Base-by-base conservation (phyloP, 2,888 invertebrate genomes). In the Fabriciana adippe region DNA sequence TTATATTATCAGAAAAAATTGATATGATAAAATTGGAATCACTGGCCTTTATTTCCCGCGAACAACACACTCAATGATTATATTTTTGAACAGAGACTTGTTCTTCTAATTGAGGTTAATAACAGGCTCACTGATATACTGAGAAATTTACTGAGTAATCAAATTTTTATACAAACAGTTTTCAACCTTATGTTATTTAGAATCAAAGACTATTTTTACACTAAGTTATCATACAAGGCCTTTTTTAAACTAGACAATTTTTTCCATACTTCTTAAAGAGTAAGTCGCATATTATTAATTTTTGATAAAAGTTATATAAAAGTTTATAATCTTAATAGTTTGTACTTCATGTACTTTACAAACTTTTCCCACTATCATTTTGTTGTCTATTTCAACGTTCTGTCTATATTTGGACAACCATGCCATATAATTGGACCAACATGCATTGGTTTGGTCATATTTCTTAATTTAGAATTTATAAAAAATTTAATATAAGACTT, bases 51-150 rank as follows among this genome's bases (percentile, higher is more conserved):
- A 72, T 77, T 80, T 80, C 76, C 77, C 62, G 68, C 65, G 16
- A 61, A 61, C 69, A 66, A 71, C 55, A 72, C 66, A 71, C 78
- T 79, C 68, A 81, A 80, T 83, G 73, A 76, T 83, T 84, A 82
- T 82, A 85, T 83, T 84, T 86, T 83, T 70, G 76, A 78, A 74
- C 78, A 79, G 74, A 80, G 80, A 78, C 76, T 81, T 79, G 76
- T 81, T 74, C 77, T 78, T 76, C 81, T 89, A 88, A 90, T 89
- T 90, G 85, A 83, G 78, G 70, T 83, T 88, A 89, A 88, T 88
- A 85, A 84, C 80, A 78, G 72, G 62, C 63, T 67, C 64, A 74
- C 66, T 67, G 71, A 77, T 77, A 75, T 76, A 74, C 72, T 70
- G 74, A 74, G 68, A 71, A 77, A 77, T 76, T 74, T 62, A 73